Evolutionary conservation across 35 echinoderm and acorn worm species (phyloP).

Genomic region (Stichopus chloronotus): DNA sequence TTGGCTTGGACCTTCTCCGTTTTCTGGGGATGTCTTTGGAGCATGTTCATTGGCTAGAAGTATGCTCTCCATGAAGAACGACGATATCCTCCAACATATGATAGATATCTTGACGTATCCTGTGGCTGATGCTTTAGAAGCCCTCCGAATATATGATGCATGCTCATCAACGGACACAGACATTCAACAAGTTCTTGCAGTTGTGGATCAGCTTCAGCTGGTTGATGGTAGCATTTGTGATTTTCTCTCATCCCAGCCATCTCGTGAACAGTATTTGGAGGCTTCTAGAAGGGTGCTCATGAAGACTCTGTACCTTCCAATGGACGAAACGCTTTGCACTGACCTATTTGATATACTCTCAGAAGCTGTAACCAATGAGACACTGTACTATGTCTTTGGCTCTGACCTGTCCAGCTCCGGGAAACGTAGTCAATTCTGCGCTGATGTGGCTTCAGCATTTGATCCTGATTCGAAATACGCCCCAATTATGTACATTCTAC

Average conservation of each 20-base stretch:
- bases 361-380: neutral
- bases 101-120: neutral
- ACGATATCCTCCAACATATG: neutral
- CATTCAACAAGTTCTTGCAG: neutral
- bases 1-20: slow-evolving; percentile 13
- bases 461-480: neutral
- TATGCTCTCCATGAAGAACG: neutral
- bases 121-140: neutral
- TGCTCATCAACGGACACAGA: neutral
- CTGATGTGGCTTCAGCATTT: neutral
- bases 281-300: neutral
- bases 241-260: neutral
- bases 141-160: neutral
- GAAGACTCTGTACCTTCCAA: neutral
- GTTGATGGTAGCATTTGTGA: neutral
- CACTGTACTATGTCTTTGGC: neutral
- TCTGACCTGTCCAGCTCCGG: neutral
- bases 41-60: neutral
- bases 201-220: neutral
- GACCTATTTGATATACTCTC: neutral
- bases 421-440: neutral
- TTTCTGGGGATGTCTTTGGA: neutral
- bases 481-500: neutral
- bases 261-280: neutral
- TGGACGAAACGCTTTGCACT: neutral